These are phyloP conservation scores for Gymnoscopelus braueri DNA, from an alignment of 2,797 vertebrate species.

Conservation along the genomic window DNA sequence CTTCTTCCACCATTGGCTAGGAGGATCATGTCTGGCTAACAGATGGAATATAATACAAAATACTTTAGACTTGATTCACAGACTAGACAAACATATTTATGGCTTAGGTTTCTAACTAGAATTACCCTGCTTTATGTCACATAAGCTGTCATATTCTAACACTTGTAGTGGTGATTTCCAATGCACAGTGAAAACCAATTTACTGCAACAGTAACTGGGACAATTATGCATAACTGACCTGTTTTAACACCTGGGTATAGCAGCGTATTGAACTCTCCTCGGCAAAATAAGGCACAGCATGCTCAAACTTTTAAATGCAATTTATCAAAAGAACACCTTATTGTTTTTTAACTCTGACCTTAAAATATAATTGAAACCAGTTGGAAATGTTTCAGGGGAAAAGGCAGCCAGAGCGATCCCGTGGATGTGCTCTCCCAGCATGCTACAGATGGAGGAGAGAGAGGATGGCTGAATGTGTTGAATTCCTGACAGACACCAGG, in stretches of 20 bases:
- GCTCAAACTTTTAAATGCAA: conserved; percentile 38
- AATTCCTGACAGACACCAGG: conserved; percentile 46
- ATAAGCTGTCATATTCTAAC: conserved; percentile 44
- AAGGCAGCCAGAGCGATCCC: conserved; percentile 53
- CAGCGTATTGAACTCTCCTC: neutral
- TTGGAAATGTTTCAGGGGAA: conserved; percentile 54
- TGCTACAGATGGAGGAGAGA: conserved; percentile 59
- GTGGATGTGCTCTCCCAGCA: conserved; percentile 56
- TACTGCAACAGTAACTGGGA: too few species aligned
- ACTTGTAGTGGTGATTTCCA: neutral
- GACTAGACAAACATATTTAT: neutral
- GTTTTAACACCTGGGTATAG: too few species aligned
- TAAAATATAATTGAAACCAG: conserved; percentile 45
- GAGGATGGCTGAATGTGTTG: conserved; percentile 56
- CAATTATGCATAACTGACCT: too few species aligned
- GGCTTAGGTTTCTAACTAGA: conserved; percentile 6
- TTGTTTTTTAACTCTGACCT: conserved; percentile 29
- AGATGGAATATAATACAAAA: too few species aligned
- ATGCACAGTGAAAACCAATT: conserved; percentile 36
- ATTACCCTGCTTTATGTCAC: conserved; percentile 16
- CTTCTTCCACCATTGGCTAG: too few species aligned
- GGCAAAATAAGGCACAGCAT: conserved; percentile 34
- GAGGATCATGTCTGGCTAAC: neutral
- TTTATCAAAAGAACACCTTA: neutral
- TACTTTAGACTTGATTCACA: neutral